phyloP scores from a whole-genome alignment of 2,113 vertebrate genomes.

The Catharus minimus region DNA sequence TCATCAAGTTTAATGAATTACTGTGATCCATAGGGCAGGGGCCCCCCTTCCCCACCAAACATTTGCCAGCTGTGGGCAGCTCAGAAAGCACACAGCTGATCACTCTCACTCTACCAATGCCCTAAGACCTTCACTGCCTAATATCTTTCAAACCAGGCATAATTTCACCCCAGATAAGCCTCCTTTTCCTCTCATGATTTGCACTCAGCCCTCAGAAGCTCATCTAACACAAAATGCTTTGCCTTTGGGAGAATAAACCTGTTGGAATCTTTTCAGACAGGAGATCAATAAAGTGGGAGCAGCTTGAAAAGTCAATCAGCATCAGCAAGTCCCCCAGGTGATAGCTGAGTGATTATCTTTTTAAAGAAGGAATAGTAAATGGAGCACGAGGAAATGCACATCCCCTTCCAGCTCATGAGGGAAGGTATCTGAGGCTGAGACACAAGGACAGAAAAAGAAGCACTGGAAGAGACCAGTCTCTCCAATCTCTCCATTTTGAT shows the following conservation, averaged over 20 bases:
- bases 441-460: neutral
- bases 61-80: neutral
- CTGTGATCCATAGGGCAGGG: neutral
- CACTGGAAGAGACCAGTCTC: neutral
- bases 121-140: neutral
- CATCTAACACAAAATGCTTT: slow-evolving; percentile 9
- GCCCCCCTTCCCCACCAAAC: neutral
- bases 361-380: neutral
- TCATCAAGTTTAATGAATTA: neutral
- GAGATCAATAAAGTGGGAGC: slow-evolving; percentile 46
- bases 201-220: neutral
- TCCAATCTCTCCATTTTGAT: neutral
- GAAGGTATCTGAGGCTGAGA: neutral
- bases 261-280: slow-evolving; percentile 47
- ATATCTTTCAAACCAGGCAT: neutral
- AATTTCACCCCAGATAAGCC: neutral
- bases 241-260: slow-evolving; percentile 49
- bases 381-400: neutral
- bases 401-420: neutral
- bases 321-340: slow-evolving; percentile 17
- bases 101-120: too few relatives aligned
- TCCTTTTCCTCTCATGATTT: neutral
- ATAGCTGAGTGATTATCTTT: neutral
- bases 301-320: slow-evolving; percentile 56
- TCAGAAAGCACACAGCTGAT: neutral